Percentiles rank a stretch among this genome's conserved stretches.
These are phyloP conservation scores for Sesia bembeciformis DNA, from an alignment of 2,888 invertebrate species.

Conservation along the genomic window DNA sequence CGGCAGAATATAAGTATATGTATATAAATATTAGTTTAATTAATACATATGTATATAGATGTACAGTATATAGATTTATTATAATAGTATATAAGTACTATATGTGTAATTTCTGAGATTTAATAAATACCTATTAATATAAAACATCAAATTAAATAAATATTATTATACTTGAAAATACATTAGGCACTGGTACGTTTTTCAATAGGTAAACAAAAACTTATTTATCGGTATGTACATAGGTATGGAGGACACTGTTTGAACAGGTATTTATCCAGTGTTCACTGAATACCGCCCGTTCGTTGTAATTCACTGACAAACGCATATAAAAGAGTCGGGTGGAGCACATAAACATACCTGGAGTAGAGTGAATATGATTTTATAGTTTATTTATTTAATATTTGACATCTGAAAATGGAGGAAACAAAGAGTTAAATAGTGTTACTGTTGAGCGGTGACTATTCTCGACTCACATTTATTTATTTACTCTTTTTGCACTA, in stretches of 20 bases:
- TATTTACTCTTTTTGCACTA: too few relatives aligned
- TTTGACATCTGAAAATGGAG: too few relatives aligned
- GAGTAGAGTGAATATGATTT: constrained; percentile 17
- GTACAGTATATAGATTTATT: not conserved
- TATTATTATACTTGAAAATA: too few relatives aligned
- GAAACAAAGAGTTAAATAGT: too few relatives aligned
- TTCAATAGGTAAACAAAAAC: not conserved
- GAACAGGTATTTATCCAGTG: constrained; percentile 2
- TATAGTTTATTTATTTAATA: too few relatives aligned
- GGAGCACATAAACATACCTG: constrained; percentile 24
- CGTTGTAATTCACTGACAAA: constrained; percentile 73
- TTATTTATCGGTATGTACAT: not conserved
- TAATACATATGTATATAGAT: not conserved
- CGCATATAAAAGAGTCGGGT: constrained; percentile 66
- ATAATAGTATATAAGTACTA: too few relatives aligned
- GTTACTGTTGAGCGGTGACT: too few relatives aligned
- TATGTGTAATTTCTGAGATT: too few relatives aligned
- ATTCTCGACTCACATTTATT: too few relatives aligned
- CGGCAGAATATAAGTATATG: not conserved
- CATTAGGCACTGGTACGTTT: not conserved
- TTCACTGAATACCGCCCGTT: constrained; percentile 24
- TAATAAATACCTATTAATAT: too few relatives aligned
- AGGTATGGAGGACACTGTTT: not conserved
- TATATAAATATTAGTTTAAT: not conserved
- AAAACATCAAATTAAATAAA: too few relatives aligned